Base-by-base conservation (phyloP, 2,888 invertebrate genomes). In the Ecliptopera silaceata region DNA sequence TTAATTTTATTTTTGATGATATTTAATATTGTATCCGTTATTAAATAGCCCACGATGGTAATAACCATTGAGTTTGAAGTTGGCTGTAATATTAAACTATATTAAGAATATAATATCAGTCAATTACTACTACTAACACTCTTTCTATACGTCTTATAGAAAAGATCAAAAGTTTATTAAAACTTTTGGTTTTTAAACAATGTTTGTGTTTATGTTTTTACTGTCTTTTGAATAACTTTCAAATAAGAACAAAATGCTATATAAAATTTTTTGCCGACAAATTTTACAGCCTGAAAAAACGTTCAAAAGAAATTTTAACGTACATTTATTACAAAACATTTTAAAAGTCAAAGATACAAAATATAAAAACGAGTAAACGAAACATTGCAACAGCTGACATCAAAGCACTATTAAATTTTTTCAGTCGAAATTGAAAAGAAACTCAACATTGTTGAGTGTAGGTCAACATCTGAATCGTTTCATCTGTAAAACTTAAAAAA, bases 401-500 rank as follows among this genome's bases (percentile, higher is more conserved):
- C 36, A 15, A 34, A 50, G 22, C 15, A 51, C 47, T 48, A 44
- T 39, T 45, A 31, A 6, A 43, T 42, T 29, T 41, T 42, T 22
- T 43, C 15, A 43, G 34, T 46, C 29, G 31, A 22, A 13, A 26
- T 18, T 18, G 50, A 56, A 56, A 49, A 49, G 45, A 48, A 12
- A 48, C 38, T 43, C 65, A 64, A 66, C 62, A 66, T 47, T 65
- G 49, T 63, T 63, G 57, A 61, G 67, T 59, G 65, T 70, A 70
- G 66, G 66, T 68, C 68, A 71, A 70, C 69, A 65, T 69, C 71
- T 68, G 64, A 64, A 51, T 65, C 70, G 67, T 69, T 70, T 70
- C 65, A 69, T 67, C 68, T 69, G 70, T 52, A 59, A 65, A 62
- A 65, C 39, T 64, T 46, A 48, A 66, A 66, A 54, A 64, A 60